phyloP scores from a whole-genome alignment of 2,888 invertebrate species.

The Drosophila meridiana region DNA sequence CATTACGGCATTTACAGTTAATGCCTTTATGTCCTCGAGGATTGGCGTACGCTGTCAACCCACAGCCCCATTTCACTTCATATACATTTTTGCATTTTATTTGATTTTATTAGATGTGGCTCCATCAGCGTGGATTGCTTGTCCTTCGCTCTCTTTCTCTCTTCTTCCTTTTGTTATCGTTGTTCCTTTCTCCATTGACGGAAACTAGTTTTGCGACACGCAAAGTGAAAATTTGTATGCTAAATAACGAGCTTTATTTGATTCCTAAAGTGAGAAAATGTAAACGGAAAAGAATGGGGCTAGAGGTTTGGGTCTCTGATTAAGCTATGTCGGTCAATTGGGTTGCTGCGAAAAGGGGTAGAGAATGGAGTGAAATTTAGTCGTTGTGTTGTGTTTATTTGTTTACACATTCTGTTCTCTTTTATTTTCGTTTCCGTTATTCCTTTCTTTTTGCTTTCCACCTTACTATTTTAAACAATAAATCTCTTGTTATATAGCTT shows the following conservation, averaged over 20 bases:
- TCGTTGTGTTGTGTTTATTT: not conserved
- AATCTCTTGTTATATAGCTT: not conserved
- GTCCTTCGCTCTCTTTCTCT: constrained; percentile 1
- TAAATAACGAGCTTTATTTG: constrained; percentile 33
- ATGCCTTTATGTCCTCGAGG: constrained; percentile 77
- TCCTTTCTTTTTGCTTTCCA: no score
- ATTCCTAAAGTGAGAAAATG: constrained; percentile 14
- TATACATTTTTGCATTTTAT: constrained; percentile 70
- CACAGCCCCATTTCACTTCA: constrained; percentile 49
- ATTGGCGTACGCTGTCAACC: constrained; percentile 47
- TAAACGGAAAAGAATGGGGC: not conserved
- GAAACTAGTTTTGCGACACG: constrained; percentile 36
- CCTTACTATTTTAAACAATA: not conserved
- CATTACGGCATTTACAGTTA: constrained; percentile 79
- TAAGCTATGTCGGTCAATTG: constrained; percentile 7
- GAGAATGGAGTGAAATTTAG: not conserved
- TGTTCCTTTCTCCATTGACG: constrained; percentile 1
- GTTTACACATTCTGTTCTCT: not conserved
- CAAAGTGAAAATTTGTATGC: constrained; percentile 44
- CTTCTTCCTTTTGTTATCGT: not conserved
- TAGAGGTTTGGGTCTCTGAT: not conserved
- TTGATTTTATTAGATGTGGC: constrained; percentile 67
- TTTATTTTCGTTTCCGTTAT: not conserved
- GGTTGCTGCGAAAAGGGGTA: not conserved
- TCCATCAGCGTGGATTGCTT: constrained; percentile 7